A percentile compares a stretch with the other conserved stretches of the same genome.
Evolutionary conservation across 1,140 invertebrate species (phyloP).

Genomic region (Lepidurus arcticus): DNA sequence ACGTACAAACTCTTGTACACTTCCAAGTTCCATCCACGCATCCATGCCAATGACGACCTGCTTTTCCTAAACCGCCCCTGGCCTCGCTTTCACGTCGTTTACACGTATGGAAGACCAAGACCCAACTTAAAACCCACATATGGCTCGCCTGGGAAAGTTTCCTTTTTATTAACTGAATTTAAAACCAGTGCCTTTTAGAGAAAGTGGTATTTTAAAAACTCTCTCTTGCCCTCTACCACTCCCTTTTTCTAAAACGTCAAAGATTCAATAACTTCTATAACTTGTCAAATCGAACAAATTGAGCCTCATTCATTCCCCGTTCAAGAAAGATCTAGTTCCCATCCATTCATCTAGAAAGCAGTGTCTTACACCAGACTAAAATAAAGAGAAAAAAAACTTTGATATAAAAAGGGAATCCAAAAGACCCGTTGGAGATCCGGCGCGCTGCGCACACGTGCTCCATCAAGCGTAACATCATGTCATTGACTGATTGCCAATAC

Average conservation of each 20-base stretch:
- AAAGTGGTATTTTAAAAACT: not conserved
- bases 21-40: not conserved
- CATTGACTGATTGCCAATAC: conserved; percentile 10
- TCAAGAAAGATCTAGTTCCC: not conserved
- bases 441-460: not conserved
- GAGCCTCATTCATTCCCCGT: not conserved
- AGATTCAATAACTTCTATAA: not conserved
- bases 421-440: conserved; percentile 1
- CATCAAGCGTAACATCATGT: not conserved
- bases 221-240: not conserved
- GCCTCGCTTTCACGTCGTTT: conserved; percentile 17
- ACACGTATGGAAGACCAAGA: not conserved
- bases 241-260: too few relatives aligned
- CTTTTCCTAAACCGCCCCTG: not conserved
- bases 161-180: not conserved
- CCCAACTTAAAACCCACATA: not conserved
- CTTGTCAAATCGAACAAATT: not conserved
- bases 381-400: not conserved
- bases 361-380: not conserved
- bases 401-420: not conserved
- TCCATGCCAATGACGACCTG: conserved; percentile 9
- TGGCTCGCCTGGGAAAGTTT: not conserved
- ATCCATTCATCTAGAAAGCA: conserved; percentile 2
- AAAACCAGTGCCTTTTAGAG: not conserved
- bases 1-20: not conserved